These are phyloP conservation scores for Oenanthe melanoleuca DNA, from an alignment of 2,113 vertebrate species.

Conservation along the genomic window DNA sequence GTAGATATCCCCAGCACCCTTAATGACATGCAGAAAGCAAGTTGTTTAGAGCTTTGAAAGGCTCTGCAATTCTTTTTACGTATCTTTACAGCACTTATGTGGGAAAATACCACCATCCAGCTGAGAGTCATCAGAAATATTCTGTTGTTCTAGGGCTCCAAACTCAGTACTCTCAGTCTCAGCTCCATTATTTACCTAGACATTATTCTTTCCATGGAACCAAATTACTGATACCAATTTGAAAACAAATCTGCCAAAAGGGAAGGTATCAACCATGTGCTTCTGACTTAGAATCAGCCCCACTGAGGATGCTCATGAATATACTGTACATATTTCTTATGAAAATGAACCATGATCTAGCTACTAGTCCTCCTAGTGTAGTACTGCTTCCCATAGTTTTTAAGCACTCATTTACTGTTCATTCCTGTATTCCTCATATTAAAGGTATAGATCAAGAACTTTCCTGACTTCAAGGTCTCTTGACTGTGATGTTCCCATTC, in stretches of 20 bases:
- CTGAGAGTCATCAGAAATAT: conserved; percentile 62
- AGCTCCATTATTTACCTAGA: conserved; percentile 58
- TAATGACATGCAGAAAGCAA: conserved; percentile 58
- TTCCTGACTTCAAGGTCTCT: not conserved
- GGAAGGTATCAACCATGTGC: conserved; percentile 48
- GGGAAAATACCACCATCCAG: conserved; percentile 55
- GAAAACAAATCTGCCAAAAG: conserved; percentile 62
- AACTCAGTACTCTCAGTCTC: conserved; percentile 45
- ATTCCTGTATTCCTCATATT: not conserved
- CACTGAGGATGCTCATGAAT: conserved; percentile 16
- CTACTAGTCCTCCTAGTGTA: not conserved
- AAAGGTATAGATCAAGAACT: not conserved
- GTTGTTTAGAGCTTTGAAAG: conserved; percentile 64
- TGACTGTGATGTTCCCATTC: not conserved
- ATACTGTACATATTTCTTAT: not conserved
- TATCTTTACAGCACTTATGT: conserved; percentile 71
- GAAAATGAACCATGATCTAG: conserved; percentile 10
- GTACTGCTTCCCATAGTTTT: not conserved
- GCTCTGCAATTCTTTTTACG: conserved; percentile 51
- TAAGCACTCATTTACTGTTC: not conserved
- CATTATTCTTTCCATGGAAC: conserved; percentile 53
- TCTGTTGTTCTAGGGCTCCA: conserved; percentile 56
- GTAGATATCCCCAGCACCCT: conserved; percentile 58
- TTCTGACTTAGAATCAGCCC: conserved; percentile 28
- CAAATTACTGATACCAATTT: conserved; percentile 31